Percentiles rank a stretch among this genome's conserved stretches.
These are phyloP conservation scores for Cephus cinctus DNA, from an alignment of 1,140 invertebrate species.

Conservation along the genomic window DNA sequence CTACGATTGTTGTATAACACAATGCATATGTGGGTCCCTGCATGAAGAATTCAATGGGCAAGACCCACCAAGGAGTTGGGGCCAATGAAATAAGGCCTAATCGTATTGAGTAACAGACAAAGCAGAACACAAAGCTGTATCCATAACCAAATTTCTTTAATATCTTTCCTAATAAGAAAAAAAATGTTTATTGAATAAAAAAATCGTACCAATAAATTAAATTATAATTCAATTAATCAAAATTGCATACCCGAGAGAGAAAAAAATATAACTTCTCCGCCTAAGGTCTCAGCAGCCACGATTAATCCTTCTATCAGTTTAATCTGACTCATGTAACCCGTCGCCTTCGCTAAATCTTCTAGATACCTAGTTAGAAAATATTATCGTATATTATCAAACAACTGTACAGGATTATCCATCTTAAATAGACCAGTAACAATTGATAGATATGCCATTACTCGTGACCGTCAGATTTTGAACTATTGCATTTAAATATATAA, in stretches of 20 bases:
- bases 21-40: slow-evolving; percentile 79
- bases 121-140: slow-evolving; percentile 69
- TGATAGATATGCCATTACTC: not conserved
- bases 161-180: slow-evolving; percentile 53
- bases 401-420: not conserved
- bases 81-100: slow-evolving; percentile 69
- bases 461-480: not conserved
- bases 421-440: slow-evolving; percentile 9
- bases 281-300: slow-evolving; percentile 71
- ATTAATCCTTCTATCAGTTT: slow-evolving; percentile 75
- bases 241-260: slow-evolving; percentile 62
- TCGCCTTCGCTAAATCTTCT: slow-evolving; percentile 68
- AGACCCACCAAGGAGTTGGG: slow-evolving; percentile 71
- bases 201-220: no score
- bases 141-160: slow-evolving; percentile 70
- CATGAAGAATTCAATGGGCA: slow-evolving; percentile 69
- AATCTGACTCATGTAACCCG: slow-evolving; percentile 62
- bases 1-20: slow-evolving; percentile 75
- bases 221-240: no score
- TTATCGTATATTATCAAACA: slow-evolving; percentile 7
- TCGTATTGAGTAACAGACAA: slow-evolving; percentile 68
- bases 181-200: no score
- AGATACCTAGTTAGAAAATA: slow-evolving; percentile 58
- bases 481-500: slow-evolving; percentile 1
- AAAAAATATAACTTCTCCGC: slow-evolving; percentile 75